These are phyloP conservation scores for Progne subis DNA, from an alignment of 2,113 vertebrate genomes.

Conservation along the genomic window DNA sequence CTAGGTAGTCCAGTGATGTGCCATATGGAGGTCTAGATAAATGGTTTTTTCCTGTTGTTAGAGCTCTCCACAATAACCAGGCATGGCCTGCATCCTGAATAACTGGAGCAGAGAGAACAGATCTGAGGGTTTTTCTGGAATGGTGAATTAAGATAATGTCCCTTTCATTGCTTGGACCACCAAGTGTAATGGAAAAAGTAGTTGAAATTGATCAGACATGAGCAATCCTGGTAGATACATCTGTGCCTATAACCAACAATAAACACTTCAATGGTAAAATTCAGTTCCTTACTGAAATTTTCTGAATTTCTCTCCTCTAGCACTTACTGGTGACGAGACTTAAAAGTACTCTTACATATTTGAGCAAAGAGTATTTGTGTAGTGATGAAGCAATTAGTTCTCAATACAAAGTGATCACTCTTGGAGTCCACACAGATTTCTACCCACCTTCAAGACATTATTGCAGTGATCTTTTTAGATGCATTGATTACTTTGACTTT, in stretches of 20 bases:
- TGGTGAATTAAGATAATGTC: background rate
- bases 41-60: background rate
- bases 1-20: slow-evolving; percentile 16
- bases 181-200: background rate
- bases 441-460: background rate
- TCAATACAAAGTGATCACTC: background rate
- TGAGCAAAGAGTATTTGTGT: background rate
- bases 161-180: background rate
- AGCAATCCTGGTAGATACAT: background rate
- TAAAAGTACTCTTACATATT: background rate
- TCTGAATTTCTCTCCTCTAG: too few relatives aligned
- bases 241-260: background rate
- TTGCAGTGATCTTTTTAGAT: background rate
- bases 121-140: slow-evolving; percentile 9
- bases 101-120: slow-evolving; percentile 11
- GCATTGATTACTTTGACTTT: background rate
- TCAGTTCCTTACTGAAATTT: background rate
- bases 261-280: background rate
- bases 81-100: slow-evolving; percentile 4
- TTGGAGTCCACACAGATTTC: background rate
- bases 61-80: slow-evolving; percentile 35
- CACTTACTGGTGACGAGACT: background rate
- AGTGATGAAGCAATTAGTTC: background rate
- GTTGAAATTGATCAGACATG: background rate
- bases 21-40: slow-evolving; percentile 68